Conservation (phyloP, 2,113 vertebrate species). For the Pachycephala philippinensis region DNA sequence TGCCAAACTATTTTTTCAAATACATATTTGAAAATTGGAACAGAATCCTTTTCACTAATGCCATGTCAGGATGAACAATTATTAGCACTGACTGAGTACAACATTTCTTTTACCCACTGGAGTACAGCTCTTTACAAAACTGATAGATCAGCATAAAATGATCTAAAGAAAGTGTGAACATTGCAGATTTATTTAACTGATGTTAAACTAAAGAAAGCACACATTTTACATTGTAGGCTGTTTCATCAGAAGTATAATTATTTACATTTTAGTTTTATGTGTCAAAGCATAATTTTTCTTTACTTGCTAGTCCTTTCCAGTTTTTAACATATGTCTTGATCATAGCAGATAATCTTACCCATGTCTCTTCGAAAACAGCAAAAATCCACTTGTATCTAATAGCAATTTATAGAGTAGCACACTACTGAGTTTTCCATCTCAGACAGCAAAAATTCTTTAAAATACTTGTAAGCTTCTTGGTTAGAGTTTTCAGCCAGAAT, state of each 20-base stretch:
- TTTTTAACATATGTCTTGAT: neutral
- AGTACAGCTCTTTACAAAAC: neutral
- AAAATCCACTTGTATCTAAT: neutral
- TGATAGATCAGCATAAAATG: conserved; percentile 25
- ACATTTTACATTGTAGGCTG: neutral
- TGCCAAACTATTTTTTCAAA: neutral
- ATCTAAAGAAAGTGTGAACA: neutral
- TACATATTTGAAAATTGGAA: neutral
- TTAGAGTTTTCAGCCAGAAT: neutral
- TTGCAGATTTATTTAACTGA: conserved; percentile 33
- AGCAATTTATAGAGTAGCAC: neutral
- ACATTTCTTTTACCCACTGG: neutral
- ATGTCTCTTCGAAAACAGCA: neutral
- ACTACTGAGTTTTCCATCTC: neutral
- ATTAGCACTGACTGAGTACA: conserved; percentile 8
- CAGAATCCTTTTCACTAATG: neutral
- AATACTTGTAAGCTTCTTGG: neutral
- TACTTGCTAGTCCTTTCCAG: neutral
- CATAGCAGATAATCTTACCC: neutral
- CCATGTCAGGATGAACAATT: neutral
- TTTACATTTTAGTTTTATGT: conserved; percentile 6
- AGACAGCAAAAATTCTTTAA: neutral
- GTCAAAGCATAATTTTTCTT: neutral
- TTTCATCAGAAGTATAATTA: neutral
- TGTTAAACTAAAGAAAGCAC: conserved; percentile 8